Base-by-base conservation (phyloP, 1,140 invertebrate genomes). In the Leptinotarsa defecta region DNA sequence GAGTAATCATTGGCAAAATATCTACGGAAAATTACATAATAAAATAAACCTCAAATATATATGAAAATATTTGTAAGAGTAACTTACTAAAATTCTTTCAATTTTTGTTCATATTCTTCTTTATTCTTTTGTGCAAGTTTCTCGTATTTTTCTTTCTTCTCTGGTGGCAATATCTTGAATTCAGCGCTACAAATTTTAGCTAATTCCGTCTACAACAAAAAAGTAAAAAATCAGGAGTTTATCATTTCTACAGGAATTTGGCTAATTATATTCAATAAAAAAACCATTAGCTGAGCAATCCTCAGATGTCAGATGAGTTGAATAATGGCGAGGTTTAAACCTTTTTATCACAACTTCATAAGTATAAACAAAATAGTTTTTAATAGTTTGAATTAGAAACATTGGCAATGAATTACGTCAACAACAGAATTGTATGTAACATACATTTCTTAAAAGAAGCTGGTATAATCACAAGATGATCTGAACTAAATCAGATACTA, bases 171-270 rank as follows among this genome's bases (percentile, higher is more conserved):
- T 57, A 82, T 82, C 68, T 85, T 83, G 83, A 86, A 89, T 76
- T 86, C 83, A 74, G 86, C 82, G 24, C 86, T 83, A 5, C 88
- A 83, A n/a, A 82, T 74, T 80, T 88, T 88, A 4, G 87, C 85
- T 48, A 89, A 74, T 70, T 86, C 86, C 24, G 86, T 85, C 83
- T 84, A 75, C 34, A 43, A 43, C 8, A 82, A 81, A 61, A 69
- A 22, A 20, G 13, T 20, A 20, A 64, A 17, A 68, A 43, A 43
- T 43, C 34, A 34, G 34, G 34, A 65, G 13, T 17, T 67, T 24
- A 19, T 22, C 20, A 67, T 67, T 62, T n/a, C 20, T 62, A 65
- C 24, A 65, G 24, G 24, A 65, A 65, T 62, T 62, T 62, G 13
- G 19, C 57, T n/a, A 65, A 8, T 34, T 34, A 34, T 34, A 34